These are phyloP conservation scores for Lydus trimaculatus DNA, from an alignment of 2,888 invertebrate species.

Conservation along the genomic window DNA sequence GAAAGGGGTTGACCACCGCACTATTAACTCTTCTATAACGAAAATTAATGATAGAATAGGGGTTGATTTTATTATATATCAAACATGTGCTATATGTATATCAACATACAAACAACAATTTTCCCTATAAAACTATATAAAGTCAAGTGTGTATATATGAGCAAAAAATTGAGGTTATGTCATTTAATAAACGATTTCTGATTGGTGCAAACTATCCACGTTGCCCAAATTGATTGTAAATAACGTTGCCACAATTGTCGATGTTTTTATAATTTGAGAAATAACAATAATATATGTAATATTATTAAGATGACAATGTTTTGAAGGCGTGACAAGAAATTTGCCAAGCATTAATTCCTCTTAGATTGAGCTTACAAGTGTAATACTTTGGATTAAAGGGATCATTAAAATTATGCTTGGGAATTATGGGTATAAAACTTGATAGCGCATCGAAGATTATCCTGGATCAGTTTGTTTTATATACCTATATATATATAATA, in stretches of 20 bases:
- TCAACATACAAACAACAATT: background rate
- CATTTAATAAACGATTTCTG: too few species aligned
- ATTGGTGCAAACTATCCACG: too few species aligned
- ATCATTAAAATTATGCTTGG: constrained; percentile 63
- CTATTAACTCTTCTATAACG: constrained; percentile 11
- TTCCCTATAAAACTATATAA: too few species aligned
- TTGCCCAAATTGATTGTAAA: too few species aligned
- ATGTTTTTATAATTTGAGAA: background rate
- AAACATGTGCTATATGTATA: background rate
- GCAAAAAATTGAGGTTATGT: too few species aligned
- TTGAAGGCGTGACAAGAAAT: constrained; percentile 57
- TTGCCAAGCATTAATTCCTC: constrained; percentile 59
- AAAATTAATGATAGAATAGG: constrained; percentile 4
- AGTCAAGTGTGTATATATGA: too few species aligned
- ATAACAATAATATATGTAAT: constrained; percentile 1
- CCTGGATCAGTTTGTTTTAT: constrained; percentile 58
- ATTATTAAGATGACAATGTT: constrained; percentile 47
- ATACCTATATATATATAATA: too few species aligned
- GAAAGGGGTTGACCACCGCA: constrained; percentile 19
- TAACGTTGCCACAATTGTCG: background rate
- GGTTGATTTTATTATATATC: background rate
- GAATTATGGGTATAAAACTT: constrained; percentile 62
- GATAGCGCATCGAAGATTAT: constrained; percentile 63
- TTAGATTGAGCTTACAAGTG: constrained; percentile 60
- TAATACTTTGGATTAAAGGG: constrained; percentile 61